Conservation (phyloP, 2,113 vertebrate species). For the Cryptotis parvus region DNA sequence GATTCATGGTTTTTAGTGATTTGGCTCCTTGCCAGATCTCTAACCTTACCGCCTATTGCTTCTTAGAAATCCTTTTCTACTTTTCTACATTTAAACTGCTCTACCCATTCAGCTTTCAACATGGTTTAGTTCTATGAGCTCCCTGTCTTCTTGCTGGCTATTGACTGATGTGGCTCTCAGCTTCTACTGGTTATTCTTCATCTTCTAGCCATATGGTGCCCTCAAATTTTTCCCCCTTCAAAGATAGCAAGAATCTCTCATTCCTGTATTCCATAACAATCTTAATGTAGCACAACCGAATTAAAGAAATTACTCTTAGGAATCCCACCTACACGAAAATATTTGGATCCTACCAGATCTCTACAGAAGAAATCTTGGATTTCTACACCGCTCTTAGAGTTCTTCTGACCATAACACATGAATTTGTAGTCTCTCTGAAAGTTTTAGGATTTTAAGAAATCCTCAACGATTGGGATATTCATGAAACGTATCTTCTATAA, state of each 20-base stretch:
- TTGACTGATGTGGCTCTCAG: background rate
- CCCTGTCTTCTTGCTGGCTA: background rate
- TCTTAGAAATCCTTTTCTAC: background rate
- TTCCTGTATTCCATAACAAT: background rate
- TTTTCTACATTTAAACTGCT: background rate
- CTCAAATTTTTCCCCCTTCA: background rate
- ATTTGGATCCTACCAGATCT: background rate
- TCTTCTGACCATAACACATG: background rate
- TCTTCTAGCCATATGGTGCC: background rate
- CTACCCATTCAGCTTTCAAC: background rate
- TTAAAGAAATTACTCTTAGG: background rate
- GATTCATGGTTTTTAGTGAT: background rate
- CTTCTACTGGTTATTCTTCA: background rate
- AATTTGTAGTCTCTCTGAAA: constrained; percentile 2
- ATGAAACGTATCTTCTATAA: background rate
- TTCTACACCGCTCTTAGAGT: constrained; percentile 1
- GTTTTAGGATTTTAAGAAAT: background rate
- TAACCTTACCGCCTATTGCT: background rate
- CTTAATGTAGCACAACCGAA: background rate
- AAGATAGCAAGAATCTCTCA: background rate
- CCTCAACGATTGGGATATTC: background rate
- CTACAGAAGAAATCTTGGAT: background rate
- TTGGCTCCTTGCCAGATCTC: background rate
- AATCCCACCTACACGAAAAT: background rate
- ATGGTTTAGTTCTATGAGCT: background rate